A percentile compares a stretch with the other conserved stretches of the same genome.
Evolutionary conservation across 2,113 vertebrate species (phyloP).

Genomic region (Prolemur simus): DNA sequence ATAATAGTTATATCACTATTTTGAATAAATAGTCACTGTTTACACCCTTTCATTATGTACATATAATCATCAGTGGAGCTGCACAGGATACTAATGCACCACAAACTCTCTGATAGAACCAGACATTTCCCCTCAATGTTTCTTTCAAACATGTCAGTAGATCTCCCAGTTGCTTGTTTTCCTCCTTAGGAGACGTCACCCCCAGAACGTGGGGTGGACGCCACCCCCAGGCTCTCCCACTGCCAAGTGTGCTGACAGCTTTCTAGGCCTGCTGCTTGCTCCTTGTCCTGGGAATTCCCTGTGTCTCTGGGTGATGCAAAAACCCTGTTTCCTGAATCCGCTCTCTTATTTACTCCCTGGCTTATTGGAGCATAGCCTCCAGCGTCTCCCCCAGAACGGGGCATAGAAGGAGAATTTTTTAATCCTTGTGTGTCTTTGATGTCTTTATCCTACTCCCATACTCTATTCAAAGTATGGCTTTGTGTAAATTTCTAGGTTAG

Average conservation of each 20-base stretch:
- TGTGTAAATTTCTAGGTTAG: neutral
- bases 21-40: neutral
- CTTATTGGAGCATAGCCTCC: neutral
- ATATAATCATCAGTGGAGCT: neutral
- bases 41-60: neutral
- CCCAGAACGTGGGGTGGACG: too few relatives aligned
- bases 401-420: neutral
- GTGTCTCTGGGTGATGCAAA: neutral
- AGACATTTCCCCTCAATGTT: neutral
- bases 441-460: neutral
- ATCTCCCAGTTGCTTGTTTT: neutral
- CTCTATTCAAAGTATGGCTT: neutral
- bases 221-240: fast-evolving
- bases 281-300: neutral
- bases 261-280: neutral
- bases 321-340: neutral
- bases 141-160: neutral
- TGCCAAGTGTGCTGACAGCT: too few relatives aligned
- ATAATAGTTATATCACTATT: neutral
- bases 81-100: neutral
- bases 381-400: neutral
- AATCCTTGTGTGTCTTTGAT: neutral
- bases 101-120: neutral
- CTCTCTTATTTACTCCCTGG: neutral
- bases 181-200: neutral